Base-by-base conservation (phyloP, 1,140 invertebrate genomes). In the Drosophila prosaltans region DNA sequence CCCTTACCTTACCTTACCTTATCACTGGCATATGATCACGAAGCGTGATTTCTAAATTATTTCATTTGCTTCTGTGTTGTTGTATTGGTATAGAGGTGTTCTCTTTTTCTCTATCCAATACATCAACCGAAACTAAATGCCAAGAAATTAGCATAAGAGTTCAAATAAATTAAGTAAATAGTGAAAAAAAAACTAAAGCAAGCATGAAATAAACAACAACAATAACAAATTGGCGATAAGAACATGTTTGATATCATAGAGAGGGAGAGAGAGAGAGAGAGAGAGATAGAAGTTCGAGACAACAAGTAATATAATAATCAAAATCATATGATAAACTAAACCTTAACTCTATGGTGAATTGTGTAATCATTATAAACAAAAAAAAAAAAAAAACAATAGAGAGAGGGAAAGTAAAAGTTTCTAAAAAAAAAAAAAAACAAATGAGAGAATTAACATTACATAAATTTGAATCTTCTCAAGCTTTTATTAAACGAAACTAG, bases 151-250 rank as follows among this genome's bases (percentile, higher is more conserved):
- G 57, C 57, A 59, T 59, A 59, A 59, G 57, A 59, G 57, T 59
- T 59, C 57, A 59, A 59, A 59, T 59, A 59, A 59, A 59, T 59
- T 40, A 59, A 40, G 36, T 59, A 59, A 59, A 59, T 59, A 59
- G 21, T 16, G 16, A 16, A 16, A 16, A 16, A 40, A 40, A 11
- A 21, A 59, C 57, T 9, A 57, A 57, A 57, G n/a, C n/a, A 45
- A 2, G 16, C 0, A 21, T 4, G n/a, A 5, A 45, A 45, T 2
- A 7, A 16, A 45, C 16, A 45, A 6, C 3, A n/a, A 43, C 41
- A 16, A n/a, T 5, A 1, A 48, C 6, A 24, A 16, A 48, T 1
- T 21, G 21, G 21, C 45, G 45, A 51, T 51, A 51, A 51, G 45
- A 51, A 51, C 45, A 51, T 51, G 45, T 26, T 16, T 16, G 0